These are phyloP conservation scores for Bombyx huttoni DNA, from an alignment of 2,888 invertebrate species.

Conservation along the genomic window DNA sequence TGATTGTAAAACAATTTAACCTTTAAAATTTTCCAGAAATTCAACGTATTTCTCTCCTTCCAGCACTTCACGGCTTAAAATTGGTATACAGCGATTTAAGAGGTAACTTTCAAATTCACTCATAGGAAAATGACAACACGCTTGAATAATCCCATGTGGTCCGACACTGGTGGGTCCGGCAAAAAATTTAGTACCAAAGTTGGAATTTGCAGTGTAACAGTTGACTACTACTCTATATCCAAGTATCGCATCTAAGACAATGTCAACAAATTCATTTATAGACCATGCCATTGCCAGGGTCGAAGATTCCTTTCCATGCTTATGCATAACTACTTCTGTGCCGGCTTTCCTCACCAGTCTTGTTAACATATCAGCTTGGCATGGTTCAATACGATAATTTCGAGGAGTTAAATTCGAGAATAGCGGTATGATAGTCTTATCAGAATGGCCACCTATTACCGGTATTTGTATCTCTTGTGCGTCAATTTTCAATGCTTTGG, in stretches of 20 bases:
- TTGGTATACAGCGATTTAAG: conserved; percentile 21
- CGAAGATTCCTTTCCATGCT: conserved; percentile 31
- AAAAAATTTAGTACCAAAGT: conserved; percentile 43
- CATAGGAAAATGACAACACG: conserved; percentile 25
- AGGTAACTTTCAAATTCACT: conserved; percentile 31
- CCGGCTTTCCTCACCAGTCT: conserved; percentile 35
- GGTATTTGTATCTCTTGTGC: conserved; percentile 28
- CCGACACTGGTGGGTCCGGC: conserved; percentile 39
- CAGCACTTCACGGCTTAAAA: conserved; percentile 31
- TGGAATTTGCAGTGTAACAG: conserved; percentile 35
- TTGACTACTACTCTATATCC: conserved; percentile 29
- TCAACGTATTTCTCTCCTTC: conserved; percentile 34
- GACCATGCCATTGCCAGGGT: conserved; percentile 39
- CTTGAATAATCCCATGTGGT: conserved; percentile 25
- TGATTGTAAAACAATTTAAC: background rate
- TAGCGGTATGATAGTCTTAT: conserved; percentile 40
- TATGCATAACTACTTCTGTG: conserved; percentile 30
- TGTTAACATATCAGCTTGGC: conserved; percentile 34
- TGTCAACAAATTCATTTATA: conserved; percentile 35
- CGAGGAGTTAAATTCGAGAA: conserved; percentile 37
- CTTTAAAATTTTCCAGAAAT: conserved; percentile 16
- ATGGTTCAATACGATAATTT: conserved; percentile 17
- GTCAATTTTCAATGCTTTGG: conserved; percentile 24
- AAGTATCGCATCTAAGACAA: conserved; percentile 29
- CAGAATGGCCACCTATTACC: conserved; percentile 48